Percentiles rank a stretch among this genome's conserved stretches.
Evolutionary conservation across 2,888 invertebrate species (phyloP).

Genomic region (Seladonia tumulorum): DNA sequence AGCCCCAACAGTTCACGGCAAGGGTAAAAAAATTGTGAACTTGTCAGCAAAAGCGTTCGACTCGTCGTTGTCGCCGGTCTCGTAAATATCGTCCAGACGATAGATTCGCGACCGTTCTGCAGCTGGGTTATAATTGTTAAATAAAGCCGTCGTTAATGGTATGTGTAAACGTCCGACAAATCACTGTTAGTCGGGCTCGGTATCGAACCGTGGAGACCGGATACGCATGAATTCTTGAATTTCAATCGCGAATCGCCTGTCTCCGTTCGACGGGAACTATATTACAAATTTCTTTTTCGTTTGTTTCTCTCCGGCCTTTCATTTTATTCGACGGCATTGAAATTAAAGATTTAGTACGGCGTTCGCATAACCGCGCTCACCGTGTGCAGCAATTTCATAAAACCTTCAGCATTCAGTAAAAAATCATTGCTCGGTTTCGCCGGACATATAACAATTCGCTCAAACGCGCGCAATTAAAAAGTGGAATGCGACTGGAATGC

Average conservation of each 20-base stretch:
- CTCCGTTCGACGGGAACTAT: slow-evolving; percentile 20
- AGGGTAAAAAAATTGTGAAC: neutral
- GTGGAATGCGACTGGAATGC: slow-evolving; percentile 35
- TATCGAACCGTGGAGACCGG: neutral
- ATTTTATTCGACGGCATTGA: slow-evolving; percentile 34
- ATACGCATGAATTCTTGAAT: slow-evolving; percentile 63
- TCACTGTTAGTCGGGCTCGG: neutral
- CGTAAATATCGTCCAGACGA: slow-evolving; percentile 14
- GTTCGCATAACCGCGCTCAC: slow-evolving; percentile 22
- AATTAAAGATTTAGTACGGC: slow-evolving; percentile 57
- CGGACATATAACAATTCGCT: slow-evolving; percentile 56
- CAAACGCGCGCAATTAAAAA: slow-evolving; percentile 58
- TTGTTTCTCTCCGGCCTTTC: neutral
- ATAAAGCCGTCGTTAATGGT: slow-evolving; percentile 10
- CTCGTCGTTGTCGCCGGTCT: neutral
- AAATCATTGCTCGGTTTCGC: slow-evolving; percentile 73
- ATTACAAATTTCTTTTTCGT: slow-evolving; percentile 5
- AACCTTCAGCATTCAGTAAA: slow-evolving; percentile 65
- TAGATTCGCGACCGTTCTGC: neutral
- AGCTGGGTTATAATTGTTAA: slow-evolving; percentile 30
- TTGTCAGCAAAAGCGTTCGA: neutral
- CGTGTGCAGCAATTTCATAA: slow-evolving; percentile 49
- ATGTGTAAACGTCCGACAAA: neutral
- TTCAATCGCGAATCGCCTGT: slow-evolving; percentile 57
- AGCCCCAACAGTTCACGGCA: neutral